Evolutionary conservation across 1,140 invertebrate species (phyloP).

Genomic region (Maniola jurtina): DNA sequence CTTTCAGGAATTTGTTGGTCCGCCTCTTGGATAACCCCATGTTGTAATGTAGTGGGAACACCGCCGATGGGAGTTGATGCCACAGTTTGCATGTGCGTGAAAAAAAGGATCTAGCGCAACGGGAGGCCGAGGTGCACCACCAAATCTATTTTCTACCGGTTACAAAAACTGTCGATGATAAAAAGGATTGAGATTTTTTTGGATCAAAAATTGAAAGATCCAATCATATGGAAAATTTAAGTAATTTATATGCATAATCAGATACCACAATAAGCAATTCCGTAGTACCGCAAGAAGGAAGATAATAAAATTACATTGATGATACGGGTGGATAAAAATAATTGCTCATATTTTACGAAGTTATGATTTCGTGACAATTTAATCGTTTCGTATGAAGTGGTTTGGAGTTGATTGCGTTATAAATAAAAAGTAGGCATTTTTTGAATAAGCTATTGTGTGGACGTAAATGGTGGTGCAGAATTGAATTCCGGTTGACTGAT

Average conservation of each 20-base stretch:
- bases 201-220: background rate
- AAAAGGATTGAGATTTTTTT: background rate
- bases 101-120: no score
- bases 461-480: conserved; percentile 20
- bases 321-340: conserved; percentile 15
- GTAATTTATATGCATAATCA: conserved; percentile 5
- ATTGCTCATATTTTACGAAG: conserved; percentile 14
- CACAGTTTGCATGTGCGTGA: no score
- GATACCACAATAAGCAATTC: background rate
- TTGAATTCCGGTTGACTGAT: conserved; percentile 12
- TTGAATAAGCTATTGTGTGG: conserved; percentile 26
- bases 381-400: conserved; percentile 23
- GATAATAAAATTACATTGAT: conserved; percentile 21
- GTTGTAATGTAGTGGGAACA: no score
- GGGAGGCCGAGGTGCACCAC: no score
- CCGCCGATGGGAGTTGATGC: no score
- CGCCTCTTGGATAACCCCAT: no score
- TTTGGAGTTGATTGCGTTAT: conserved; percentile 18
- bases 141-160: no score
- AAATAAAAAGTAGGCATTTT: conserved; percentile 16
- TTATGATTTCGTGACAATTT: conserved; percentile 27
- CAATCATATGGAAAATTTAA: background rate
- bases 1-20: no score
- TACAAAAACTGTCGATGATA: no score
- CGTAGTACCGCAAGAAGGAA: conserved; percentile 10